Base-by-base conservation (phyloP, 2,797 vertebrate genomes). In the Parauchenoglanis ngamensis region DNA sequence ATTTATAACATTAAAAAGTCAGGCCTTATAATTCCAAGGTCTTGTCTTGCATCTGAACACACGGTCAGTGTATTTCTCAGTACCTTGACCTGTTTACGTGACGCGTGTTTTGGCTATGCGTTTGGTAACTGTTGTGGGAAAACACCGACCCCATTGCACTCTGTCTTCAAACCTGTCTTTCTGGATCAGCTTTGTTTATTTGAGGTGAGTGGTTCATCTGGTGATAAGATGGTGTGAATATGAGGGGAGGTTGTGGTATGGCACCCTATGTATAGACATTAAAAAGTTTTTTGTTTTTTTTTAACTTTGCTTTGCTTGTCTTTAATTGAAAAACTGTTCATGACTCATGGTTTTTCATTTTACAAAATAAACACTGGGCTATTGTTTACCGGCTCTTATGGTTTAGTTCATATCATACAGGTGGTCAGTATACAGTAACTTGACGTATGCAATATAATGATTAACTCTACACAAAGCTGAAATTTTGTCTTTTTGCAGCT, bases 161-260 rank as follows among this genome's bases (percentile, higher is more conserved):
- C 40, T 52, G 59, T 15, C 11, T 15, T 65, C 12, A 76, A 52
- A 87, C 73, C 46, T 59, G 86, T 61, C 40, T 70, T 80, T 73
- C 76, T 72, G 83, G 83, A 54, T 84, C 7, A 17, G 13, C 12
- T 52, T 44, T 73, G 40, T 65, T 63, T 31, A 31, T 75, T 19
- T 54, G 28, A 76, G 68, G 65, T 80, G 21, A 21, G 35, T 75
- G 72, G 57, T 25, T 65, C 3, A 31, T 25, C 56, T 31, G 25
- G 67, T 49, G 76, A 56, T 28, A 57, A 21, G 7, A 31, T 56
- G 52, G 28, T 35, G 56, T 57, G 21, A 76, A 35, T 15, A 11
- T 13, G 8, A 77, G 49, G 31, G 2, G 7, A 77, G 7, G n/a
- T 35, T n/a, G 52, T 31, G 75, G n/a, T 31, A 19, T 31, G 52